A percentile compares a stretch with the other conserved stretches of the same genome.
Conservation (phyloP, 1,140 invertebrate species). For the Euglossa dilemma region DNA sequence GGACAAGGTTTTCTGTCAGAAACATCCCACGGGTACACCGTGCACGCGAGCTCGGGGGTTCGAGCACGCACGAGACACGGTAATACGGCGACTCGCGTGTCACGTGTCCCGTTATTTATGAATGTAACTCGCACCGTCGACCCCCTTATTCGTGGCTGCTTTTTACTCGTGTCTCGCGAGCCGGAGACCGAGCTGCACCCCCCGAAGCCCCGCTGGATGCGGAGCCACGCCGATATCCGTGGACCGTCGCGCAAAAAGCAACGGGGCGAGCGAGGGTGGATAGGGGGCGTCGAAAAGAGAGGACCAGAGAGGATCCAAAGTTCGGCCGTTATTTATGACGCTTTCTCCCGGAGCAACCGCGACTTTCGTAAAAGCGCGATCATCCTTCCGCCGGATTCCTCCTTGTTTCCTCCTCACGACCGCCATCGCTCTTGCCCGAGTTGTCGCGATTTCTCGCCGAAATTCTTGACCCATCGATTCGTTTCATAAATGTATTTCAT, state of each 20-base stretch:
- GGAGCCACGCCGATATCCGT: conserved; percentile 69
- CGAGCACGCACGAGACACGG: conserved; percentile 53
- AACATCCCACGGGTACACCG: conserved; percentile 19
- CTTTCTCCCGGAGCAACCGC: conserved; percentile 67
- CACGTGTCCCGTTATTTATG: conserved; percentile 78
- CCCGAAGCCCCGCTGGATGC: conserved; percentile 48
- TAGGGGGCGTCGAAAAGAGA: conserved; percentile 28
- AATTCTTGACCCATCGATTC: too few species aligned
- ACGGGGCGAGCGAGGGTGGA: neutral
- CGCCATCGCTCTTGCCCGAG: neutral
- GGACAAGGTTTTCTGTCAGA: conserved; percentile 47
- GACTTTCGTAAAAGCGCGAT: conserved; percentile 63
- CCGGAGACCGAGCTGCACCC: conserved; percentile 46
- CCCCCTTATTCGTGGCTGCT: conserved; percentile 77
- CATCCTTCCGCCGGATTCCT: conserved; percentile 45
- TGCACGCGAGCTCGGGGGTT: neutral
- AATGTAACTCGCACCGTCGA: conserved; percentile 69
- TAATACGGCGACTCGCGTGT: conserved; percentile 67
- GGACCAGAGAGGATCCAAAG: conserved; percentile 65
- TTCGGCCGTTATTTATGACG: conserved; percentile 78
- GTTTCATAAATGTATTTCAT: too few species aligned
- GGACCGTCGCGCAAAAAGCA: conserved; percentile 56
- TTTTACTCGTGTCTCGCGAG: conserved; percentile 78
- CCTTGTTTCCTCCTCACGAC: neutral
- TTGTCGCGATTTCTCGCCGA: too few species aligned